Percentiles rank a stretch among this genome's conserved stretches.
phyloP scores from a whole-genome alignment of 2,888 invertebrate species.

The Osedax fenrisi region DNA sequence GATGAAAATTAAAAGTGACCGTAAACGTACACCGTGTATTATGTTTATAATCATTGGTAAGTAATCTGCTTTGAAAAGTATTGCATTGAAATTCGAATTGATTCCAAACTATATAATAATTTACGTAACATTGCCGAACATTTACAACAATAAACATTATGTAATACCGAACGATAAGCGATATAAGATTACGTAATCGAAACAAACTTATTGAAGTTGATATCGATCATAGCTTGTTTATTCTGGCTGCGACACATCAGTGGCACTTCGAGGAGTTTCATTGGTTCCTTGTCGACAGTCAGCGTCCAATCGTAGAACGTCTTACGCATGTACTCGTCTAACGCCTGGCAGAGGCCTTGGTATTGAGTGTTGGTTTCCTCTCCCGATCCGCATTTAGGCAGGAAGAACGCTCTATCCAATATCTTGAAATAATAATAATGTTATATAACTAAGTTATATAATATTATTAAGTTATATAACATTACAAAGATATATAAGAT shows the following conservation, averaged over 20 bases:
- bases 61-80: too few relatives aligned
- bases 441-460: background rate
- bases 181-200: too few relatives aligned
- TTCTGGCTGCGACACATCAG: slow-evolving; percentile 63
- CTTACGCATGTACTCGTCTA: slow-evolving; percentile 52
- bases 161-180: too few relatives aligned
- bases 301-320: slow-evolving; percentile 53
- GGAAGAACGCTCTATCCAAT: slow-evolving; percentile 65
- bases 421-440: slow-evolving; percentile 53
- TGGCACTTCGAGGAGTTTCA: slow-evolving; percentile 56
- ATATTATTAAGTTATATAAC: background rate
- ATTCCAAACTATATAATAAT: too few relatives aligned
- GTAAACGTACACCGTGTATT: too few relatives aligned
- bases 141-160: too few relatives aligned
- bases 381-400: slow-evolving; percentile 64
- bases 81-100: too few relatives aligned
- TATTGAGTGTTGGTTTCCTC: slow-evolving; percentile 63
- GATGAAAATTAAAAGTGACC: too few relatives aligned
- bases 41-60: too few relatives aligned
- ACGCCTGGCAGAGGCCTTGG: slow-evolving; percentile 51
- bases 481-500: too few relatives aligned
- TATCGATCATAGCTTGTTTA: slow-evolving; percentile 56
- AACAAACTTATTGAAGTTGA: slow-evolving; percentile 64
- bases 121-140: too few relatives aligned
- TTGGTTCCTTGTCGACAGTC: slow-evolving; percentile 49